Percentiles rank a stretch among this genome's conserved stretches.
phyloP scores from a whole-genome alignment of 2,888 invertebrate species.

The Galerucella pusilla region DNA sequence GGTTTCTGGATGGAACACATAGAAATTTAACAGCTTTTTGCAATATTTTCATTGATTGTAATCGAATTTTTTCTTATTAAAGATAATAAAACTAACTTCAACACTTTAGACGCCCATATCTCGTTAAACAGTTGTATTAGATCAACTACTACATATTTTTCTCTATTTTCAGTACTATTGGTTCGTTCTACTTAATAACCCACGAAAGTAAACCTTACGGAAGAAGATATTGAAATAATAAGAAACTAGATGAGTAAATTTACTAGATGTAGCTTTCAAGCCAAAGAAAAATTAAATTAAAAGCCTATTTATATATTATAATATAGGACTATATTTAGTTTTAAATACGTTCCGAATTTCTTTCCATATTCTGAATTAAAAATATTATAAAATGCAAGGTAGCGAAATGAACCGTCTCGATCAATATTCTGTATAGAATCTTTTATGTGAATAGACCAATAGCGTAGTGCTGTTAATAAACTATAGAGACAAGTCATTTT shows the following conservation, averaged over 20 bases:
- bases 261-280: neutral
- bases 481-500: neutral
- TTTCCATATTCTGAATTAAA: neutral
- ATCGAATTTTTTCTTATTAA: too few relatives aligned
- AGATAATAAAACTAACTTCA: too few relatives aligned
- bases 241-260: neutral
- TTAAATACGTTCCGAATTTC: neutral
- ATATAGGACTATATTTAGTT: neutral
- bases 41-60: too few relatives aligned
- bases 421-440: neutral
- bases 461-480: neutral
- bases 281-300: slow-evolving; percentile 1
- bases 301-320: too few relatives aligned
- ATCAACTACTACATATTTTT: too few relatives aligned
- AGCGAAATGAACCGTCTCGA: neutral
- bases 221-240: slow-evolving; percentile 16
- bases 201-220: slow-evolving; percentile 40
- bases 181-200: slow-evolving; percentile 55
- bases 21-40: too few relatives aligned
- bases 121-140: too few relatives aligned
- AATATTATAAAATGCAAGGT: neutral
- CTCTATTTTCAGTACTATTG: slow-evolving; percentile 50
- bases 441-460: neutral
- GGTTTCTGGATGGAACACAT: too few relatives aligned
- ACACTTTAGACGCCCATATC: too few relatives aligned